phyloP scores from a whole-genome alignment of 2,113 vertebrate species.

The Brachypodius melanocephalos region DNA sequence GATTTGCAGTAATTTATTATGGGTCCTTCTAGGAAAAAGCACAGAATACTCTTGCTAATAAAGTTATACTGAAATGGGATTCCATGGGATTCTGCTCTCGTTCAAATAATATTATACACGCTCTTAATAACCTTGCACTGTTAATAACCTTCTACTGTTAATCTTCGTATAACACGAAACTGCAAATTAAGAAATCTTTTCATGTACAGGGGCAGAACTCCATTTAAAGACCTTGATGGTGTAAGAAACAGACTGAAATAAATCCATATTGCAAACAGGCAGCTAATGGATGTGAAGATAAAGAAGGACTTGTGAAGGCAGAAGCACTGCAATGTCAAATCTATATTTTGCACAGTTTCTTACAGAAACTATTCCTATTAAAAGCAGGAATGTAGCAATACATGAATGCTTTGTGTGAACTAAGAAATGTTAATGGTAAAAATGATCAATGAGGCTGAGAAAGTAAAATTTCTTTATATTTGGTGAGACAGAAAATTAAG shows the following conservation, averaged over 20 bases:
- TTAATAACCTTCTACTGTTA: conserved; percentile 48
- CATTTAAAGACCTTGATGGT: conserved; percentile 18
- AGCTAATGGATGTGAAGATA: not conserved
- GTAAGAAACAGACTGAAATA: conserved; percentile 23
- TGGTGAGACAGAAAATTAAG: not conserved
- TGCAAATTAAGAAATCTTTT: conserved; percentile 44
- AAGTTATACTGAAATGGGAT: conserved; percentile 33
- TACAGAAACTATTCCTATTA: not conserved
- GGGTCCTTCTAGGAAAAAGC: conserved; percentile 3
- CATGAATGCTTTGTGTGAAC: not conserved
- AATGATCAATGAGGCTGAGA: not conserved
- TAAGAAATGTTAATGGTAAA: not conserved
- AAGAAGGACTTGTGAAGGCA: conserved; percentile 2
- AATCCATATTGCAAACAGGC: conserved; percentile 10
- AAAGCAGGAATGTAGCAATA: not conserved
- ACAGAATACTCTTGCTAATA: not conserved
- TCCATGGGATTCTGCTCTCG: not conserved
- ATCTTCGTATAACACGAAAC: conserved; percentile 36
- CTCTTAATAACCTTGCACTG: conserved; percentile 52
- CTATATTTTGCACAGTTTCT: not conserved
- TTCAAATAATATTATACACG: conserved; percentile 44
- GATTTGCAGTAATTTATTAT: conserved; percentile 38
- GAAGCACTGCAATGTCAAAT: conserved; percentile 24
- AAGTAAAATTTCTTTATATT: not conserved
- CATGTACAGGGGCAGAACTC: conserved; percentile 32